Percentiles rank a stretch among this genome's conserved stretches.
Evolutionary conservation across 1,140 invertebrate genomes (phyloP).

Genomic region (Hermetia illucens): DNA sequence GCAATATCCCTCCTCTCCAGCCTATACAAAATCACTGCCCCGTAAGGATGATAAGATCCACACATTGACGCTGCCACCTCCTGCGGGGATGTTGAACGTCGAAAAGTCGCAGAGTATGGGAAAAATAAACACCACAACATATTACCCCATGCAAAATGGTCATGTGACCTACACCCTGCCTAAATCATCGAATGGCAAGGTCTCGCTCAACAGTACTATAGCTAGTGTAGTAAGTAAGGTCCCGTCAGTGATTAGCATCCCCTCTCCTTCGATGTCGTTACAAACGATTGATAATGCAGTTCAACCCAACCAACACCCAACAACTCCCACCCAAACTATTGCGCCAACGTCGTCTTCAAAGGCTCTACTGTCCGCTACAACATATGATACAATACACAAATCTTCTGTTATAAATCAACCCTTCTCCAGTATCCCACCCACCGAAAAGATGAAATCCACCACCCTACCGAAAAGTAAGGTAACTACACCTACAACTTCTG

Average conservation of each 20-base stretch:
- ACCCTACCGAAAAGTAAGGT: slow-evolving; percentile 10
- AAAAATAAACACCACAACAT: slow-evolving; percentile 27
- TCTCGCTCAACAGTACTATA: slow-evolving; percentile 27
- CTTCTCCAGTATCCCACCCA: not conserved
- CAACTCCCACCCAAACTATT: not conserved
- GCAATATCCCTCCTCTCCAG: not conserved
- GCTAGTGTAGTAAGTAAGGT: slow-evolving; percentile 29
- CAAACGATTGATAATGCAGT: slow-evolving; percentile 11
- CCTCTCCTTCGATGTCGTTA: slow-evolving; percentile 10
- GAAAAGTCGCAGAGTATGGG: slow-evolving; percentile 14
- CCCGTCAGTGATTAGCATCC: slow-evolving; percentile 28
- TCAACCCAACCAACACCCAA: not conserved
- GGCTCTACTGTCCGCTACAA: too few species aligned
- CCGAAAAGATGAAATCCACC: slow-evolving; percentile 5
- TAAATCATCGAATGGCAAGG: slow-evolving; percentile 26
- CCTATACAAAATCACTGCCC: slow-evolving; percentile 10
- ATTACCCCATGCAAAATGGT: slow-evolving; percentile 24
- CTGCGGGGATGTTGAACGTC: slow-evolving; percentile 7
- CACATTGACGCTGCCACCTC: slow-evolving; percentile 18
- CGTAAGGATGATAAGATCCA: slow-evolving; percentile 13
- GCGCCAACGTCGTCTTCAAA: not conserved
- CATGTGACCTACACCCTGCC: slow-evolving; percentile 29
- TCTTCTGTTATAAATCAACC: too few species aligned
- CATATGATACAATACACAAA: too few species aligned
- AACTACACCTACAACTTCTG: slow-evolving; percentile 3